Evolutionary conservation across 2,888 invertebrate genomes (phyloP).

Genomic region (Beris chalybata): DNA sequence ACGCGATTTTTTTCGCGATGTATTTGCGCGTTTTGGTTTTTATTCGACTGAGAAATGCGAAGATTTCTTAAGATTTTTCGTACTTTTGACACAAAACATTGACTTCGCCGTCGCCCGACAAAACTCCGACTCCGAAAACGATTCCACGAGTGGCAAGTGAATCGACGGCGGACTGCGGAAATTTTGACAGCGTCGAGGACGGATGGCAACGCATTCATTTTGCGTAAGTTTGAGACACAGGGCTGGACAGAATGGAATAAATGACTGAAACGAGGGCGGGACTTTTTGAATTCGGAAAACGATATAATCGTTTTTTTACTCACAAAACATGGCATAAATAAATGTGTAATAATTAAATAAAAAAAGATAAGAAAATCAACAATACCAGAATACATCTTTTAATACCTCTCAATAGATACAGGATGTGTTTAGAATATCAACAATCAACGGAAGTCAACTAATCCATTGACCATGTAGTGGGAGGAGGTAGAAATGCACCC

Average conservation of each 20-base stretch:
- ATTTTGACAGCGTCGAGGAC: conserved; percentile 7
- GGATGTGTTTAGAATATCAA: too few species aligned
- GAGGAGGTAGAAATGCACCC: too few species aligned
- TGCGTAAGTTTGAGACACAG: background rate
- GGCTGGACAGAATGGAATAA: conserved; percentile 6
- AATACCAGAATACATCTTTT: too few species aligned
- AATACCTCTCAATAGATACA: too few species aligned
- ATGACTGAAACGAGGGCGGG: background rate
- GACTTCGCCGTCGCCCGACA: conserved; percentile 23
- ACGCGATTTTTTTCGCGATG: background rate
- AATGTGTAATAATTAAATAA: too few species aligned
- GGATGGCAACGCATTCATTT: background rate
- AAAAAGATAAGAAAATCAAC: too few species aligned
- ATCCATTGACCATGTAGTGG: too few species aligned
- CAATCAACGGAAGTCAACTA: too few species aligned
- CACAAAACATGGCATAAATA: too few species aligned
- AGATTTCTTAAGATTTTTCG: conserved; percentile 5
- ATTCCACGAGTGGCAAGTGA: background rate
- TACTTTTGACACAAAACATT: conserved; percentile 25
- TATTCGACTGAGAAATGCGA: background rate
- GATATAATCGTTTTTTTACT: too few species aligned
- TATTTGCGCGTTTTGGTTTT: background rate
- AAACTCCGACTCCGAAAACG: conserved; percentile 10
- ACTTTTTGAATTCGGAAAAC: too few species aligned
- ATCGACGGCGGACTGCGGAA: background rate